Evolutionary conservation across 2,888 invertebrate genomes (phyloP).

Genomic region (Scrobipalpa costella): DNA sequence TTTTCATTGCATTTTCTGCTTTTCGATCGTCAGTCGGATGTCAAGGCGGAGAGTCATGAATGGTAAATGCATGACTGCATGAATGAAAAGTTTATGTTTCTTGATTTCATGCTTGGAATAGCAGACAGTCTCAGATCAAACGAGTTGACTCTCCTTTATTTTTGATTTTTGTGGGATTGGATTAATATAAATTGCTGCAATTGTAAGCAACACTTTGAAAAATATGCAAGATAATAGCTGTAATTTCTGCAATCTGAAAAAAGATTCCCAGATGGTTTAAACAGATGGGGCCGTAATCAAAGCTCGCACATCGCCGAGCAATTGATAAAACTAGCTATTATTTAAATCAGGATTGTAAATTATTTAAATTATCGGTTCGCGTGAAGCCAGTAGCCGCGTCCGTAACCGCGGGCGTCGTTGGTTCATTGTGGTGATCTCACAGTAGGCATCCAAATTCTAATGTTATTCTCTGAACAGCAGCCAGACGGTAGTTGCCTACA

Average conservation of each 20-base stretch:
- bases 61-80: no score
- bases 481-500: slow-evolving; percentile 34
- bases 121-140: no score
- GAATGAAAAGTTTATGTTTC: no score
- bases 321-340: slow-evolving; percentile 17
- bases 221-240: neutral
- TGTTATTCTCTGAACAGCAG: slow-evolving; percentile 36
- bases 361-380: slow-evolving; percentile 51
- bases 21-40: no score
- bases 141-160: no score
- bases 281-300: slow-evolving; percentile 7
- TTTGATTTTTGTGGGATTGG: no score
- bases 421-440: slow-evolving; percentile 25
- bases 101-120: no score
- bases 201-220: no score
- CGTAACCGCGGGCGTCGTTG: slow-evolving; percentile 53
- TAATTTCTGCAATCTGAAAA: neutral
- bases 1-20: no score
- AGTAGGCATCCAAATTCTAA: slow-evolving; percentile 4
- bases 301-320: neutral
- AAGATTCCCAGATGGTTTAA: neutral
- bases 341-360: slow-evolving; percentile 32
- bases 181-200: no score
- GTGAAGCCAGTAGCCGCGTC: slow-evolving; percentile 66
- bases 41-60: no score